Conservation (phyloP, 2,113 vertebrate species). For the Oncorhynchus masou region DNA sequence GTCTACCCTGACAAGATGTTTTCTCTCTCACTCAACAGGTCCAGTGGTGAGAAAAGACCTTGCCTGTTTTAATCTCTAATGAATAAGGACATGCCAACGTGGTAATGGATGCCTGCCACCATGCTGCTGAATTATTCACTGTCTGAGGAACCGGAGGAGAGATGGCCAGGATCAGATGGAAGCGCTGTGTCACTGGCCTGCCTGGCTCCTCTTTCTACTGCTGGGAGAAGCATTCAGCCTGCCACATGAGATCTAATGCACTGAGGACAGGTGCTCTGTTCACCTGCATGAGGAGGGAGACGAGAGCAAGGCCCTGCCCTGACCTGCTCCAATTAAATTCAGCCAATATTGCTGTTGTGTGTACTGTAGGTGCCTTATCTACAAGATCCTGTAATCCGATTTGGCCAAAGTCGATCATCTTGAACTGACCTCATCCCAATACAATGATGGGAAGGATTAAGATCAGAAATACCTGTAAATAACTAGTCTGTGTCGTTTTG, state of each 20-base stretch:
- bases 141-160: slow-evolving; percentile 88
- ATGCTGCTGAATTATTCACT: slow-evolving; percentile 92
- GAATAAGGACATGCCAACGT: slow-evolving; percentile 86
- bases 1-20: too few relatives aligned
- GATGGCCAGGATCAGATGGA: slow-evolving; percentile 84
- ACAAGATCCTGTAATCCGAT: too few relatives aligned
- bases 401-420: too few relatives aligned
- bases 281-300: background rate
- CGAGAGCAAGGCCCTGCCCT: background rate
- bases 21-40: slow-evolving; percentile 41
- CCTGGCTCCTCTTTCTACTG: slow-evolving; percentile 60
- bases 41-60: slow-evolving; percentile 48
- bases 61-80: slow-evolving; percentile 89
- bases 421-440: too few relatives aligned
- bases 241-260: background rate
- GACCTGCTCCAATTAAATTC: too few relatives aligned
- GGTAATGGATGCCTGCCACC: slow-evolving; percentile 94
- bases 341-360: too few relatives aligned
- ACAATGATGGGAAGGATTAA: too few relatives aligned
- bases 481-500: too few relatives aligned
- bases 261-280: slow-evolving; percentile 1
- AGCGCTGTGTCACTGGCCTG: slow-evolving; percentile 68
- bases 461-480: too few relatives aligned
- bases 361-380: too few relatives aligned
- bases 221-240: background rate